These are phyloP conservation scores for Noctua fimbriata DNA, from an alignment of 2,888 invertebrate genomes.

Conservation along the genomic window DNA sequence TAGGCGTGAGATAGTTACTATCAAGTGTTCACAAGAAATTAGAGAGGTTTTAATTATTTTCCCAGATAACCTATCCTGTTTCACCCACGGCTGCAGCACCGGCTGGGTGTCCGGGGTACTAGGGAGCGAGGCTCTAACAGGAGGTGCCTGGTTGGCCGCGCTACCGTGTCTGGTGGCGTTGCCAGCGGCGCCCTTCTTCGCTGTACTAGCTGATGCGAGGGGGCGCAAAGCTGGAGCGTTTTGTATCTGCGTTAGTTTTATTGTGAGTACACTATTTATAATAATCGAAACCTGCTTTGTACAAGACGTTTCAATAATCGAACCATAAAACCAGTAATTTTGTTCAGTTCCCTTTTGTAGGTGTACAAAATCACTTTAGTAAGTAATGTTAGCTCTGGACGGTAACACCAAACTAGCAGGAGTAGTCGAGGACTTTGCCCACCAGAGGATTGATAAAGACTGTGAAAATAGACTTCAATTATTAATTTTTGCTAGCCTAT, in stretches of 20 bases:
- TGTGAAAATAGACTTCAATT: neutral
- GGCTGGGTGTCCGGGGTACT: slow-evolving; percentile 88
- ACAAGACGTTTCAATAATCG: neutral
- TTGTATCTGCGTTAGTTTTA: slow-evolving; percentile 83
- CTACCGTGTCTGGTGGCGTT: slow-evolving; percentile 85
- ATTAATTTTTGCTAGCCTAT: neutral
- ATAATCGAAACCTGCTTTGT: neutral
- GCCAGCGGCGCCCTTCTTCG: slow-evolving; percentile 87
- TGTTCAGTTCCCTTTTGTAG: neutral
- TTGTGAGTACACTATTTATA: slow-evolving; percentile 76
- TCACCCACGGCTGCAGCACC: slow-evolving; percentile 87
- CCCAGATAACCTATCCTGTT: slow-evolving; percentile 87
- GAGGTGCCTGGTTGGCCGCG: slow-evolving; percentile 87
- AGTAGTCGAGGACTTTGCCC: neutral
- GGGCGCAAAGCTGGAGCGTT: slow-evolving; percentile 85
- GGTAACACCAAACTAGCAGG: neutral
- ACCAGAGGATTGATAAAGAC: neutral
- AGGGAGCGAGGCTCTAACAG: slow-evolving; percentile 84
- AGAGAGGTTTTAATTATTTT: slow-evolving; percentile 14
- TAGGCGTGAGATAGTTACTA: neutral
- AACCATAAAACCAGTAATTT: neutral
- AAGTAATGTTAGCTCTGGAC: neutral
- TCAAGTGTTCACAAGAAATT: neutral
- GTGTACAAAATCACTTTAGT: neutral
- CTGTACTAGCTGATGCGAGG: slow-evolving; percentile 83